These are phyloP conservation scores for Rhogogaster chlorosoma DNA, from an alignment of 2,888 invertebrate genomes.

Conservation along the genomic window DNA sequence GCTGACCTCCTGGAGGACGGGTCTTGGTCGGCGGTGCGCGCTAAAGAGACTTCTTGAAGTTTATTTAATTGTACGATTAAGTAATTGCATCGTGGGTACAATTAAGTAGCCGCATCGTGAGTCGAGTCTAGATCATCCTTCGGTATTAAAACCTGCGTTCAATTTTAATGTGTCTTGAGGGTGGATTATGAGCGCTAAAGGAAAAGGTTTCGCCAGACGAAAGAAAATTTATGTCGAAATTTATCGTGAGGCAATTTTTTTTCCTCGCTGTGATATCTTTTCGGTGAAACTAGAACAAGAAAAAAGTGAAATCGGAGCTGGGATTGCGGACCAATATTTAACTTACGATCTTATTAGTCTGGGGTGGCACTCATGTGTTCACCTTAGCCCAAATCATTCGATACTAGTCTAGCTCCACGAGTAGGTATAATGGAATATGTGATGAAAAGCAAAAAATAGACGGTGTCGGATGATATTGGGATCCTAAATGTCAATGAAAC, in stretches of 20 bases:
- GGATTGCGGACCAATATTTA: background rate
- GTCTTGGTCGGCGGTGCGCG: slow-evolving; percentile 50
- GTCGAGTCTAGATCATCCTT: background rate
- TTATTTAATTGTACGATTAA: slow-evolving; percentile 48
- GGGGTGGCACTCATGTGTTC: background rate
- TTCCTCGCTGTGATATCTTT: background rate
- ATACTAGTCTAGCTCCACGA: background rate
- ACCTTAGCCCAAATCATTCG: slow-evolving; percentile 36
- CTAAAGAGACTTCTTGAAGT: slow-evolving; percentile 32
- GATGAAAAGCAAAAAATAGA: slow-evolving; percentile 36
- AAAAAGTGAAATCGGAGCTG: slow-evolving; percentile 13
- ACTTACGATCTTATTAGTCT: slow-evolving; percentile 23
- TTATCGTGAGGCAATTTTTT: background rate
- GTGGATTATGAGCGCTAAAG: too few species aligned
- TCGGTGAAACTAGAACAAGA: slow-evolving; percentile 1
- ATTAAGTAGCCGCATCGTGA: background rate
- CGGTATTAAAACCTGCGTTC: background rate
- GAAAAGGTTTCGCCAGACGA: background rate
- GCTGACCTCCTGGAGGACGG: slow-evolving; percentile 62
- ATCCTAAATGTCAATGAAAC: slow-evolving; percentile 40
- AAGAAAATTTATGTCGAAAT: background rate
- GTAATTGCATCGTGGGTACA: slow-evolving; percentile 39
- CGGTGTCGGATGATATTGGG: slow-evolving; percentile 44
- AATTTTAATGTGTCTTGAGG: background rate
- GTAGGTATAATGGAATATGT: slow-evolving; percentile 40